Base-by-base conservation (phyloP, 1,140 invertebrate genomes). In the Papilio helenus region DNA sequence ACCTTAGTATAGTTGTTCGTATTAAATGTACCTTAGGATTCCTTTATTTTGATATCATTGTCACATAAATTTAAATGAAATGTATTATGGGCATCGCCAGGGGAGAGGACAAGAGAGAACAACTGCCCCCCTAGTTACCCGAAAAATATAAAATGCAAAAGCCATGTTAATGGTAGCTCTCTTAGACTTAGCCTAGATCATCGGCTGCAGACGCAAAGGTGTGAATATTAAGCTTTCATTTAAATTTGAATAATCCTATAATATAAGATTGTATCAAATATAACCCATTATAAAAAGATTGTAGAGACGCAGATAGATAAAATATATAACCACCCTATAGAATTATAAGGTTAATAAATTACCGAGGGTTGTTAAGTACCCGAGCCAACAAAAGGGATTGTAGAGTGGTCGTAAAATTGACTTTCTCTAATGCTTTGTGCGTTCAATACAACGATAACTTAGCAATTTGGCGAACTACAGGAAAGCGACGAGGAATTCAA, bases 401-500 rank as follows among this genome's bases (percentile, higher is more conserved):
- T 55, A 74, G 73, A 80, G 71, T 82, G 80, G 79, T 81, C 72
- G 76, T 79, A 84, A 86, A 87, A 87, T 86, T 79, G 84, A 85
- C 83, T 86, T 87, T 83, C 85, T 86, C 82, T 83, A 84, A 85
- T 73, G 39, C 44, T 49, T 76, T 76, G 58, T 76, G 78, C 68
- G 80, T 83, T 86, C 81, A 86, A 83, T 86, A 85, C 79, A 83
- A 83, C 34, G 55, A 79, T 44, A 76, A 29, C 76, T 84, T 72
- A 84, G 83, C 82, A 84, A 85, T 89, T 89, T 86, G 61, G 81
- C 76, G 78, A 79, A 87, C 80, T 86, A 85, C 85, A 83, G 80
- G 79, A 72, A 80, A 79, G 76, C 79, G 55, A 49, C 71, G 79
- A 61, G 51, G 79, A 84, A 80, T 85, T 86, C 83, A 82, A 83